These are phyloP conservation scores for Chionodraco myersi DNA, from an alignment of 2,113 vertebrate genomes.

Conservation along the genomic window DNA sequence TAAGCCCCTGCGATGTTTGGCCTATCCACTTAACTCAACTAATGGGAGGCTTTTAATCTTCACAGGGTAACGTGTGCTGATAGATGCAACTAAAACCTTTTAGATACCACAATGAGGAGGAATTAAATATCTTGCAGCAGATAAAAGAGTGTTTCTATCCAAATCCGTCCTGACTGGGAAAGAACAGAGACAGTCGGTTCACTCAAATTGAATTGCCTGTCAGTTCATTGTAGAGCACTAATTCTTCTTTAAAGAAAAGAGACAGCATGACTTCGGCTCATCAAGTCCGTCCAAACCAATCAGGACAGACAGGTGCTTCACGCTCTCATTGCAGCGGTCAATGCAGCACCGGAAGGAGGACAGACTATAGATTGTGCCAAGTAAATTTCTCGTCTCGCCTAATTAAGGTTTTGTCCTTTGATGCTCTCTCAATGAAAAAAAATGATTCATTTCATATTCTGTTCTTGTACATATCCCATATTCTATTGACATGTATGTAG, in stretches of 20 bases:
- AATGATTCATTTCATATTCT: too few species aligned
- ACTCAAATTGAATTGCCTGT: neutral
- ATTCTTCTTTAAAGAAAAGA: slow-evolving; percentile 3
- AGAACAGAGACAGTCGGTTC: neutral
- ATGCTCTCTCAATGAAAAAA: too few species aligned
- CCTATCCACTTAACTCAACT: slow-evolving; percentile 1
- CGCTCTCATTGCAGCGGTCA: neutral
- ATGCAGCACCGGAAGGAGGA: neutral
- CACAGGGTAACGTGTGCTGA: neutral
- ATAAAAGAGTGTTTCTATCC: neutral
- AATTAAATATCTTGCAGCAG: neutral
- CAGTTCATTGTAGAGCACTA: neutral
- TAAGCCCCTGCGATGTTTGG: slow-evolving; percentile 14
- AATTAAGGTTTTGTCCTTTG: slow-evolving; percentile 1
- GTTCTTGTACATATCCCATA: too few species aligned
- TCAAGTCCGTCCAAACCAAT: slow-evolving; percentile 48
- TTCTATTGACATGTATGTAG: too few species aligned
- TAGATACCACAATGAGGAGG: neutral
- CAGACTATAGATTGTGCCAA: slow-evolving; percentile 18
- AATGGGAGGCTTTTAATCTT: slow-evolving; percentile 23
- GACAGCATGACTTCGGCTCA: slow-evolving; percentile 25
- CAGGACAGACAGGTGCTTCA: slow-evolving; percentile 29
- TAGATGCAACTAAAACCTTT: neutral
- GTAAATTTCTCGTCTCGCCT: neutral
- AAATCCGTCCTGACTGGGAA: neutral